A percentile compares a stretch with the other conserved stretches of the same genome.
These are phyloP conservation scores for Microcebus jonahi DNA, from an alignment of 2,113 vertebrate species.

Conservation along the genomic window DNA sequence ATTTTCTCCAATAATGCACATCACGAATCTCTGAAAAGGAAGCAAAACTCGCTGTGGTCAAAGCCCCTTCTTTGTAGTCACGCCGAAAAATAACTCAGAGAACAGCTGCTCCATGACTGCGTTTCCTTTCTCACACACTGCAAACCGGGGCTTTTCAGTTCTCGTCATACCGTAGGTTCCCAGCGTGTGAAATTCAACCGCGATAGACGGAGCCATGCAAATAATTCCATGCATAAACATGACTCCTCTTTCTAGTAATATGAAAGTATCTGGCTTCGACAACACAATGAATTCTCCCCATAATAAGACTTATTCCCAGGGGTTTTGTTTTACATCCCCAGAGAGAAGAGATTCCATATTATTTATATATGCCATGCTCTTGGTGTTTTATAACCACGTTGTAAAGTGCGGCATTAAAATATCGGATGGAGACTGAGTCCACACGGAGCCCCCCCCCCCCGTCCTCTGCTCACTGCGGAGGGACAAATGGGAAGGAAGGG, in stretches of 20 bases:
- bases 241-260: constrained; percentile 53
- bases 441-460: not conserved
- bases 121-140: not conserved
- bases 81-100: not conserved
- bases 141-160: fast-evolving
- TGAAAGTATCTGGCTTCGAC: not conserved
- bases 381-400: not conserved
- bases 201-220: not conserved
- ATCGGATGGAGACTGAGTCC: not conserved
- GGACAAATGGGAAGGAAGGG: fast-evolving
- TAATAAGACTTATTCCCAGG: not conserved
- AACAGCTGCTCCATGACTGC: not conserved
- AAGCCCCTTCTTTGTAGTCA: not conserved
- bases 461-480: fast-evolving
- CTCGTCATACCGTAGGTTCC: fast-evolving
- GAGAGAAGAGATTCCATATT: not conserved
- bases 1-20: fast-evolving
- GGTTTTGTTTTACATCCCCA: not conserved
- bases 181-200: not conserved
- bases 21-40: constrained; percentile 22
- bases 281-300: not conserved
- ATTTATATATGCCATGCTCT: not conserved
- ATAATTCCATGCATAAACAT: not conserved
- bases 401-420: not conserved
- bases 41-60: constrained; percentile 21